Base-by-base conservation (phyloP, 1,140 invertebrate genomes). In the Ostrea edulis region DNA sequence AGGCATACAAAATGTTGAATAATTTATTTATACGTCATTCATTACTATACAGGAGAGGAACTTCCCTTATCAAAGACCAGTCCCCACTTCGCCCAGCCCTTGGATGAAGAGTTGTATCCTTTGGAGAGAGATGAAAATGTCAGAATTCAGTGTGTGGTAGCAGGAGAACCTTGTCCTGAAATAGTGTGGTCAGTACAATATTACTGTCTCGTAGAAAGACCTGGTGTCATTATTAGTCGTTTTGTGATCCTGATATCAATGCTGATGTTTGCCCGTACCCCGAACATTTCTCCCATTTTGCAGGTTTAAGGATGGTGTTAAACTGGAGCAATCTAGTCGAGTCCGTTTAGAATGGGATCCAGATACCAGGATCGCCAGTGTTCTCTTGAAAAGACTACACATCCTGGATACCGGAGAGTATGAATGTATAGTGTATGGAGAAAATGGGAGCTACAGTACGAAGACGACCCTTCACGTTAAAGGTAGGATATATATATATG, bases 301-400 rank as follows among this genome's bases (percentile, higher is more conserved):
- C 83, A 88, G 87, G 87, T 86, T 83, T 17, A 88, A 88, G 55
- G 87, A 88, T 88, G 87, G 87, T 51, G 81, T 82, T n/a, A 81
- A 83, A 55, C 51, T 88, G 3, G 84, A 86, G 51, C 22, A n/a
- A 8, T 65, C 35, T 44, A 88, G 77, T 53, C 54, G 82, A 11
- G 44, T 88, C 17, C 29, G 77, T 51, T 17, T 86, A 12, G 58
- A 86, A 29, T 88, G 84, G 84, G 87, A 88, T 55, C 71, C 62
- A 5, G 87, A 62, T 12, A 88, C 87, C 25, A 55, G 84, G 84
- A 81, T 86, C 35, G 84, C 87, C 35, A 84, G 65, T 35, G 85
- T 88, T 53, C 44, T 88, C 0, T n/a, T 88, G 12, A 55, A 81
- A 17, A 53, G 82, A 51, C 82, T 86, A 52, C 85, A 88, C 22